Conservation (phyloP, 2,888 invertebrate genomes). For the Caenorhabditis doughertyi region DNA sequence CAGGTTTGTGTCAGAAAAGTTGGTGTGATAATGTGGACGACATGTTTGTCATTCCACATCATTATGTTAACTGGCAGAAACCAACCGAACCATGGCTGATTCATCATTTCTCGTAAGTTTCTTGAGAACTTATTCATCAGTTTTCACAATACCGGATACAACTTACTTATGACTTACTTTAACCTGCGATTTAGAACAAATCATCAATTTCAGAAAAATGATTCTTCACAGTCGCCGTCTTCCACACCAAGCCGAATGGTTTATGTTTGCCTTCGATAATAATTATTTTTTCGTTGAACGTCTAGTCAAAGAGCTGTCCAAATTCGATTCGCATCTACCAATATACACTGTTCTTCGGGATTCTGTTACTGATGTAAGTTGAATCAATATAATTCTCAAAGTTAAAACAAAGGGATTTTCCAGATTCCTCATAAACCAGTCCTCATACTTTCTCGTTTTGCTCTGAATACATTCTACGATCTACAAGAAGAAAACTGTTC, state of each 20-base stretch:
- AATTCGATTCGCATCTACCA: constrained; percentile 44
- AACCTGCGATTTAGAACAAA: too few relatives aligned
- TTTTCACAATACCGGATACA: too few relatives aligned
- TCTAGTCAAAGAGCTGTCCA: constrained; percentile 41
- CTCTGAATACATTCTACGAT: constrained; percentile 46
- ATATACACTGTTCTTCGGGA: constrained; percentile 49
- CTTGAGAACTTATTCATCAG: not conserved
- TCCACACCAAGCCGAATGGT: constrained; percentile 56
- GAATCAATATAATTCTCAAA: not conserved
- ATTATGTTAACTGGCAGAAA: constrained; percentile 38
- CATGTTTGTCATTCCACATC: constrained; percentile 44
- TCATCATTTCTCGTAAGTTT: constrained; percentile 48
- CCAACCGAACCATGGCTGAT: constrained; percentile 46
- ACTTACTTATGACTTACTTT: too few relatives aligned
- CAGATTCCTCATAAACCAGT: constrained; percentile 50
- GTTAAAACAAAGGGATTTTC: constrained; percentile 4
- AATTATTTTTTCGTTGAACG: constrained; percentile 54
- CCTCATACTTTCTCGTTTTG: constrained; percentile 47
- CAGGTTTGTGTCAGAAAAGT: constrained; percentile 39
- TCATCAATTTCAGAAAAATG: constrained; percentile 49
- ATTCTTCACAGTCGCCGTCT: constrained; percentile 43
- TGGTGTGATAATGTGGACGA: constrained; percentile 56
- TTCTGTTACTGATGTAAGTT: constrained; percentile 4
- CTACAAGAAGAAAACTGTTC: constrained; percentile 36
- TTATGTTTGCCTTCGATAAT: constrained; percentile 59